Percentiles rank a stretch among this genome's conserved stretches.
phyloP scores from a whole-genome alignment of 1,140 invertebrate species.

The Prorops nasuta region DNA sequence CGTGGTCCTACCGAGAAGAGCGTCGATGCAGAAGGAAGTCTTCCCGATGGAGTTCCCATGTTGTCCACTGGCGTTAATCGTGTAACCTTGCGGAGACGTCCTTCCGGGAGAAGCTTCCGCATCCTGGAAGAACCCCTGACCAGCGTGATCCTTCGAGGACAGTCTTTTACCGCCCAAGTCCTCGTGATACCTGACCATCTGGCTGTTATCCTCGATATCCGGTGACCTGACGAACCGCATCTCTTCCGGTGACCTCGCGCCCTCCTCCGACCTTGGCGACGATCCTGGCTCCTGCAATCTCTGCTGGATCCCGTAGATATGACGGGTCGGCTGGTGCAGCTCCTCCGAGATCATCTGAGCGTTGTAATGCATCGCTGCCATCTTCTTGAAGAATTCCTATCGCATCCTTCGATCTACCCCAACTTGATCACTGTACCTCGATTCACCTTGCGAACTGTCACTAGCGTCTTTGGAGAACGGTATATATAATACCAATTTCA shows the following conservation, averaged over 20 bases:
- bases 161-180: slow-evolving; percentile 15
- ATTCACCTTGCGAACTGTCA: too few species aligned
- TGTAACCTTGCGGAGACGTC: slow-evolving; percentile 20
- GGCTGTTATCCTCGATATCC: slow-evolving; percentile 20
- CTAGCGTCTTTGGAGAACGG: too few species aligned
- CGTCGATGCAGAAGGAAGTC: slow-evolving; percentile 69
- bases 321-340: slow-evolving; percentile 29
- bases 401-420: slow-evolving; percentile 3
- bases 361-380: slow-evolving; percentile 50
- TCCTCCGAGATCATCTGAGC: slow-evolving; percentile 39
- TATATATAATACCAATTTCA: too few species aligned
- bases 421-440: too few species aligned
- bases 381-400: slow-evolving; percentile 9
- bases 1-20: slow-evolving; percentile 55
- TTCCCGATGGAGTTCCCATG: slow-evolving; percentile 39
- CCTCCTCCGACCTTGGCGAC: slow-evolving; percentile 37
- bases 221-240: slow-evolving; percentile 19
- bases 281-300: slow-evolving; percentile 27
- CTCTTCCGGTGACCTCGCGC: slow-evolving; percentile 15
- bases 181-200: slow-evolving; percentile 24
- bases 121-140: slow-evolving; percentile 16
- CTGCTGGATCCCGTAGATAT: slow-evolving; percentile 33
- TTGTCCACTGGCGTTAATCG: slow-evolving; percentile 14
- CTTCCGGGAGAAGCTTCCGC: slow-evolving; percentile 14
- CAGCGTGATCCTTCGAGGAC: slow-evolving; percentile 18